Base-by-base conservation (phyloP, 2,113 vertebrate genomes). In the Piaya cayana region DNA sequence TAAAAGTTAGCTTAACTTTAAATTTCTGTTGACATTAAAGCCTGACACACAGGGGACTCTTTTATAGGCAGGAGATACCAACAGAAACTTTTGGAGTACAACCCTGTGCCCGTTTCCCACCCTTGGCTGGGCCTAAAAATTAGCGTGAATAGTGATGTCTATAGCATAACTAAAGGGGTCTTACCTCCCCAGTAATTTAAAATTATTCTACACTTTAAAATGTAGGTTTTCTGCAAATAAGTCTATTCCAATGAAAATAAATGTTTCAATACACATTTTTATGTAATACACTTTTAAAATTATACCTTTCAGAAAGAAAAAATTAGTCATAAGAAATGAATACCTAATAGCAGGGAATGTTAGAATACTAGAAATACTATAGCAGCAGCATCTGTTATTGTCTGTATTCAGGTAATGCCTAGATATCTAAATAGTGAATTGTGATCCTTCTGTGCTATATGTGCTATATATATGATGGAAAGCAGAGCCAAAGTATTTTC, bases 31-130 rank as follows among this genome's bases (percentile, higher is more conserved):
- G 27, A 72, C 22, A 65, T 53, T 39, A 60, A 76, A 76, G 2
- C 5, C 53, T 60, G 4, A 76, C 18, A 79, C 17, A 25, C 2
- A 9, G 14, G 7, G 12, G n/a, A 47, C 15, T 56, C 7, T 42
- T 60, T 42, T 29, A 25, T 18, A 29, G 17, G 10, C 45, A 63
- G 29, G 8, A 26, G 2, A 62, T 30, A 62, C 16, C 11, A 68
- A 49, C 1, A 65, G 14, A 12, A 62, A 55, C 9, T 43, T 56
- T 58, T n/a, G 49, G 16, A 20, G 4, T 63, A 29, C 14, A 67
- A 64, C 3, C 1, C 8, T 1, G 2, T 58, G 9, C 64, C 0
- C 0, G 58, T 69, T 84, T 77, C 22, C 7, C 8, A 82, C 39
- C 9, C 8, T 68, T 80, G 26, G 17, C 29, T 87, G 2, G n/a